Base-by-base conservation (phyloP, 2,113 vertebrate genomes). In the Taxidea taxus region DNA sequence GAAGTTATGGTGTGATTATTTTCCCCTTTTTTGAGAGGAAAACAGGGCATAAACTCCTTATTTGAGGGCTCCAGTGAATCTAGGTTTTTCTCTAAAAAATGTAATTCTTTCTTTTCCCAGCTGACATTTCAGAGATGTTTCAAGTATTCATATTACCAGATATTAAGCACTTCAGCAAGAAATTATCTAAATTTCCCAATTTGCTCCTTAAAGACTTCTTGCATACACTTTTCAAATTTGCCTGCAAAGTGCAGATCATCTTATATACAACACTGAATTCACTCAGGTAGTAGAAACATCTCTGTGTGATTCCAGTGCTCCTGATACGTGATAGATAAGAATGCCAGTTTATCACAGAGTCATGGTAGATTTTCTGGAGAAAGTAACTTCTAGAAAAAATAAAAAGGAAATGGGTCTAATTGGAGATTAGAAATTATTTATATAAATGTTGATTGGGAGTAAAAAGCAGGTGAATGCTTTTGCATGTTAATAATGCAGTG, bases 181-280 rank as follows among this genome's bases (percentile, higher is more conserved):
- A 97, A 97, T 97, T 97, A 97, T 88, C 96, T 97, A 96, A 97
- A 98, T 97, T 95, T 98, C 97, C 92, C 96, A 96, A 96, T 96
- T 93, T 98, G 81, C 94, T 96, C 87, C 98, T 98, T 96, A 92
- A 97, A 96, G 84, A 92, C 81, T 97, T 97, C 97, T 92, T 74
- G 44, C 25, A 96, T 62, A 62, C 62, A 92, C 87, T 93, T 93
- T 97, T 84, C 58, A 96, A 39, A 96, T 94, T 94, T 92, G 49
- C 74, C 60, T 54, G 27, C 60, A 51, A 78, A 97, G 34, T 82
- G 27, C 49, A 94, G 66, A 72, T 47, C 90, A 42, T 95, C 74
- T 91, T 80, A 37, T 72, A 4, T 47, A 81, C 51, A 60, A 93
- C 6, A 31, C 23, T 60, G 54, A 92, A 56, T 87, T 81, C 62